Base-by-base conservation (phyloP, 2,113 vertebrate genomes). In the Corythoichthys intestinalis region DNA sequence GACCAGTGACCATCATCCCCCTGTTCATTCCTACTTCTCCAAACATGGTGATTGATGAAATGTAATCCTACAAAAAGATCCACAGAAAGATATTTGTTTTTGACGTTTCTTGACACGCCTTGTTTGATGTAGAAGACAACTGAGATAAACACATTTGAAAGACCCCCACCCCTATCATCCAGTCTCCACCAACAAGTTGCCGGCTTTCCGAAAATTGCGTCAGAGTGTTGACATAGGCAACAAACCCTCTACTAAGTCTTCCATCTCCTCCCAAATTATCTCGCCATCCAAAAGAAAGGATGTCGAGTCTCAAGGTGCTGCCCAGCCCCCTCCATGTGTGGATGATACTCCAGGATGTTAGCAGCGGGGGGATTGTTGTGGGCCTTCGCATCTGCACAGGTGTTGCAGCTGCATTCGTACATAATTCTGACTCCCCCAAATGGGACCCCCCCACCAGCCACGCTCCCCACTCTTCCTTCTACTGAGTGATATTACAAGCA, bases 401-500 rank as follows among this genome's bases (percentile, higher is more conserved):
- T 93, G 91, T 91, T 92, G 85, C 85, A 88, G 83, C 85, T 90
- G 80, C 81, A 85, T 87, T 89, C 81, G 82, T 84, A 86, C 85
- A 78, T 80, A 78, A 87, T 87, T 89, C 87, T 77, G 84, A 74
- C 71, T 68, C 72, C 79, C 85, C 89, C 91, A 89, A 52, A 59
- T 67, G 90, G 89, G 91, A 91, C 83, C 87, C 39, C 76, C 84
- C 12, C 52, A 54, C 52, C 2, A 17, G 11, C 54, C 39, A 44
- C 38, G 17, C 41, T 5, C 60, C 3, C 38, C 38, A 3, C 37
- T 46, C 15, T 50, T 82, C 82, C 83, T 92, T 34, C 83, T 82
- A 80, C 81, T 93, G 91, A 92, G 86, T 83, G 85, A 92, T 92
- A 93, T 93, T 91, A 87, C 87, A 85, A 86, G 87, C 80, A 92